phyloP scores from a whole-genome alignment of 2,888 invertebrate genomes.

The Ormyrus labotus region DNA sequence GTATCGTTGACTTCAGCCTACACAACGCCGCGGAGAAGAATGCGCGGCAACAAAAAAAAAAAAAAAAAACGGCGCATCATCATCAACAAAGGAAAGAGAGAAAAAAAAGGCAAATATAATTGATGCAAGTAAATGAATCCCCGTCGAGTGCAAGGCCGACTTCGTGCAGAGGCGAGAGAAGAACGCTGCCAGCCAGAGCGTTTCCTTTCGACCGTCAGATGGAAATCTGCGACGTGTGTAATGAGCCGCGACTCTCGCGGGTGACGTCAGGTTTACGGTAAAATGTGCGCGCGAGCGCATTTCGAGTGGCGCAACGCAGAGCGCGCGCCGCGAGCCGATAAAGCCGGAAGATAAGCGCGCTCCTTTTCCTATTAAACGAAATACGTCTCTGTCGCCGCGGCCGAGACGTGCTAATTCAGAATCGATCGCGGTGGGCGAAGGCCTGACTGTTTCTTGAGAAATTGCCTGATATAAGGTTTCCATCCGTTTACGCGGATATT shows the following conservation, averaged over 20 bases:
- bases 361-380: not conserved
- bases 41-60: no score
- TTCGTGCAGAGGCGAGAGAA: not conserved
- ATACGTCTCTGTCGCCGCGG: not conserved
- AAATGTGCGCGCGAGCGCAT: not conserved
- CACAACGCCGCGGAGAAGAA: no score
- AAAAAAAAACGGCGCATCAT: no score
- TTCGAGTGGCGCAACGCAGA: slow-evolving; percentile 20
- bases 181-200: not conserved
- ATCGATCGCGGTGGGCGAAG: no score
- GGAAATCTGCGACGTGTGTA: slow-evolving; percentile 27
- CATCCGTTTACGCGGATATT: no score
- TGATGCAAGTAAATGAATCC: not conserved
- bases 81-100: no score
- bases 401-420: no score
- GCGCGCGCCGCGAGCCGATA: not conserved
- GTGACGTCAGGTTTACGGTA: slow-evolving; percentile 7
- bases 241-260: slow-evolving; percentile 23
- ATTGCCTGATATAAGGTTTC: no score
- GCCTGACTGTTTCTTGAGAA: no score
- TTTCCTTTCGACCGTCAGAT: not conserved
- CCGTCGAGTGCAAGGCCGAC: not conserved
- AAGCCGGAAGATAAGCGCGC: slow-evolving; percentile 24
- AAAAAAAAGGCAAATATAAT: no score
- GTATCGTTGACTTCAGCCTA: no score